A percentile compares a stretch with the other conserved stretches of the same genome.
Conservation (phyloP, 2,113 vertebrate genomes). For the Elephantulus edwardii region DNA sequence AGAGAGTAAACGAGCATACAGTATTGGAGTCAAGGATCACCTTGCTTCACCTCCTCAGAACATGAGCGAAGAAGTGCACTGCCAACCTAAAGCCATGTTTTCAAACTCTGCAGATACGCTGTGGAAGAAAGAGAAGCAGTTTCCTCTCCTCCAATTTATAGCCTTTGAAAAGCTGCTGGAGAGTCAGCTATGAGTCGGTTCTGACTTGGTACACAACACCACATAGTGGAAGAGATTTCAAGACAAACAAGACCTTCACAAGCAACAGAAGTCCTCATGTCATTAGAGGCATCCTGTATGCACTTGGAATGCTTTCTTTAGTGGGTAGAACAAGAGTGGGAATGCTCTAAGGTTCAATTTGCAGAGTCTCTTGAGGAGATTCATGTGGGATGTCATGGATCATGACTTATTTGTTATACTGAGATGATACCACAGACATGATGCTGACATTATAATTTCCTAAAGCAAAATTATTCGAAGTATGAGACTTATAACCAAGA, state of each 20-base stretch:
- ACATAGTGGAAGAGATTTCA: background rate
- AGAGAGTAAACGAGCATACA: too few species aligned
- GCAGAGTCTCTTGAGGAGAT: background rate
- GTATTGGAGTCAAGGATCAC: too few species aligned
- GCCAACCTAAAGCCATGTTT: too few species aligned
- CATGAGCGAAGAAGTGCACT: too few species aligned
- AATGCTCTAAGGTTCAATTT: background rate
- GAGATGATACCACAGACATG: background rate
- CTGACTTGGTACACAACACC: too few species aligned
- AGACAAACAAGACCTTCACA: slow-evolving; percentile 1
- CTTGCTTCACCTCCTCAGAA: too few species aligned
- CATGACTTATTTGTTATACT: background rate
- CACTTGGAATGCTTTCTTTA: background rate
- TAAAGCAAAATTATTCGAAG: background rate
- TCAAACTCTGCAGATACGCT: too few species aligned
- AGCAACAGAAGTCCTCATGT: background rate
- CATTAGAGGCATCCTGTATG: background rate
- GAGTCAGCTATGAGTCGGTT: too few species aligned
- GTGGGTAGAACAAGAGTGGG: background rate
- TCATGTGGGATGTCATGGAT: background rate
- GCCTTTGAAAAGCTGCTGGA: too few species aligned
- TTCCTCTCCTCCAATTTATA: too few species aligned
- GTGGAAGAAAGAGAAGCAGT: too few species aligned
- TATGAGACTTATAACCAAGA: background rate
- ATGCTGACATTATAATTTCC: background rate